Conservation (phyloP, 2,113 vertebrate species). For the Cettia cetti region DNA sequence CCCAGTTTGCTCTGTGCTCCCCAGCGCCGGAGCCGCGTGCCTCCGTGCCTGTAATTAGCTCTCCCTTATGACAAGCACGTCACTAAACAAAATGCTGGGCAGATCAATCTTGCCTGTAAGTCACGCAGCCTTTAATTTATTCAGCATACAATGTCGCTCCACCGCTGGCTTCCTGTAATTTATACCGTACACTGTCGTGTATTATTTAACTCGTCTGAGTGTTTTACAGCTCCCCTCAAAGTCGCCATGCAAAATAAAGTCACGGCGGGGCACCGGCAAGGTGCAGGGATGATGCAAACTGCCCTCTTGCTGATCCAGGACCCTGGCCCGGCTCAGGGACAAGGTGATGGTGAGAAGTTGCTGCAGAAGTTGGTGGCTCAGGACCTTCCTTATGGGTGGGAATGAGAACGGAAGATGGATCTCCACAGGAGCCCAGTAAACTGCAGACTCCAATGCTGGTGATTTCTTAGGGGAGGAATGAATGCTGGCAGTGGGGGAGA, state of each 20-base stretch:
- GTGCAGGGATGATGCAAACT: background rate
- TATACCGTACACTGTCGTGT: slow-evolving; percentile 54
- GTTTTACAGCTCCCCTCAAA: slow-evolving; percentile 54
- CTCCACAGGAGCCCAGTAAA: background rate
- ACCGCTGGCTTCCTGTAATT: slow-evolving; percentile 51
- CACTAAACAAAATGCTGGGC: slow-evolving; percentile 53
- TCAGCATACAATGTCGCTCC: slow-evolving; percentile 58
- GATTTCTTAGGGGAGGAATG: background rate
- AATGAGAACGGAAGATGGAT: background rate
- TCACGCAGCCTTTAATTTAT: slow-evolving; percentile 65
- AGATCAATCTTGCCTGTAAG: slow-evolving; percentile 51
- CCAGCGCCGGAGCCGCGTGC: accelerated
- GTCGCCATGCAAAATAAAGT: slow-evolving; percentile 26
- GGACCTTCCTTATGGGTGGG: background rate
- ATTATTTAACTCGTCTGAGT: slow-evolving; percentile 53
- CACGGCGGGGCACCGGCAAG: background rate
- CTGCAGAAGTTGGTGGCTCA: background rate
- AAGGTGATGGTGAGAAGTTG: background rate
- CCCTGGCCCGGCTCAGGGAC: background rate
- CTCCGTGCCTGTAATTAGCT: background rate
- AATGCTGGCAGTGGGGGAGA: accelerated
- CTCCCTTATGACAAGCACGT: slow-evolving; percentile 47
- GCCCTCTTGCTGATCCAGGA: background rate
- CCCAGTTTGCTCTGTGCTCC: background rate
- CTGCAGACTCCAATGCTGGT: accelerated